These are phyloP conservation scores for Antheraea assamensis DNA, from an alignment of 2,888 invertebrate genomes.

Conservation along the genomic window DNA sequence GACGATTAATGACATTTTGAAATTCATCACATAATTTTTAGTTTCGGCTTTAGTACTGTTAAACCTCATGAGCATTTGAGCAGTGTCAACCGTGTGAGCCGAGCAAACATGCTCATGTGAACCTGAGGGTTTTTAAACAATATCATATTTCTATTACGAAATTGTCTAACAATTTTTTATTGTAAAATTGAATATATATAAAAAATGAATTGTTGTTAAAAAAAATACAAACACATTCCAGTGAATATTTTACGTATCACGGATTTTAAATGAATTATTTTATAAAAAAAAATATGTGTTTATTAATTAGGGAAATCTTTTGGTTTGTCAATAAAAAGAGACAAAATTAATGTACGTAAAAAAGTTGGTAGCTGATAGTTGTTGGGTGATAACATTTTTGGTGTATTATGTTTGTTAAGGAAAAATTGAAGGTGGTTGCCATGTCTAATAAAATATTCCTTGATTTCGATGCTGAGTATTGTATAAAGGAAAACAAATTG, in stretches of 20 bases:
- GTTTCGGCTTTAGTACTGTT: not conserved
- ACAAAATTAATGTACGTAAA: conserved; percentile 24
- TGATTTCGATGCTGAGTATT: not conserved
- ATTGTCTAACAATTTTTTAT: not conserved
- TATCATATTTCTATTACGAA: not conserved
- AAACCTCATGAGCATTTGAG: not conserved
- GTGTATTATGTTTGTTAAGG: conserved; percentile 17
- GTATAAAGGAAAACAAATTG: not conserved
- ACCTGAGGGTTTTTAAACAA: not conserved
- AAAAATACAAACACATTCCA: not conserved
- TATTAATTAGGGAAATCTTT: not conserved
- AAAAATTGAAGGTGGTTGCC: not conserved
- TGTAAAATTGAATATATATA: not conserved
- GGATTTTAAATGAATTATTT: not conserved
- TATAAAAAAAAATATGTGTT: not conserved
- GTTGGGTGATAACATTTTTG: conserved; percentile 16
- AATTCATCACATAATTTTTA: not conserved
- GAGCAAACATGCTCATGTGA: not conserved
- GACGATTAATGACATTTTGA: not conserved
- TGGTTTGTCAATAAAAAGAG: not conserved
- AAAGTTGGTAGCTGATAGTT: conserved; percentile 23
- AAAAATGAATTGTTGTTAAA: not conserved
- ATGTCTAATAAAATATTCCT: not conserved
- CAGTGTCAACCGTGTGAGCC: not conserved
- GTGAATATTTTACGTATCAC: not conserved